phyloP scores from a whole-genome alignment of 2,113 vertebrate genomes.

The Clarias gariepinus region DNA sequence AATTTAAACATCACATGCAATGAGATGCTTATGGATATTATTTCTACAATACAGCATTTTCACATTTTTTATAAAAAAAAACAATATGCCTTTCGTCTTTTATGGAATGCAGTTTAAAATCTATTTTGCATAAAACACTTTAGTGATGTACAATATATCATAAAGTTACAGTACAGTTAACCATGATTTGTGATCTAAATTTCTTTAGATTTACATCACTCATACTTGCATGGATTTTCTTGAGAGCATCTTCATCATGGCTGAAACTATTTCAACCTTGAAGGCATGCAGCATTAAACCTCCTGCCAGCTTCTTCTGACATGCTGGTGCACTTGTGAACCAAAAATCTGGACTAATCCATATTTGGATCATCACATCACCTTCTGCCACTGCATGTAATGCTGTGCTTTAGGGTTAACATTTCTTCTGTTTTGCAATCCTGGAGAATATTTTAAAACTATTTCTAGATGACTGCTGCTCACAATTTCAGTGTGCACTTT shows the following conservation, averaged over 20 bases:
- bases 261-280: not conserved
- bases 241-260: not conserved
- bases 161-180: not conserved
- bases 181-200: not conserved
- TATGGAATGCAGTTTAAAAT: not conserved
- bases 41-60: not conserved
- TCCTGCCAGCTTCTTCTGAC: slow-evolving; percentile 13
- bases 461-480: not conserved
- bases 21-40: not conserved
- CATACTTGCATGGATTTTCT: not conserved
- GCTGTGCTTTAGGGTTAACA: slow-evolving; percentile 4
- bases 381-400: slow-evolving; percentile 15
- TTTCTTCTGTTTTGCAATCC: not conserved
- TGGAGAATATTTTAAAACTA: not conserved
- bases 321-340: not conserved
- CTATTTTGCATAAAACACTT: not conserved
- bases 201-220: not conserved
- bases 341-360: slow-evolving; percentile 25
- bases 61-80: not conserved
- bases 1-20: not conserved
- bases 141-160: not conserved
- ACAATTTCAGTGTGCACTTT: not conserved
- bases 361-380: not conserved
- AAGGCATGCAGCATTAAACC: slow-evolving; percentile 2
- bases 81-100: not conserved